Base-by-base conservation (phyloP, 2,113 vertebrate genomes). In the Gracilinanus agilis region DNA sequence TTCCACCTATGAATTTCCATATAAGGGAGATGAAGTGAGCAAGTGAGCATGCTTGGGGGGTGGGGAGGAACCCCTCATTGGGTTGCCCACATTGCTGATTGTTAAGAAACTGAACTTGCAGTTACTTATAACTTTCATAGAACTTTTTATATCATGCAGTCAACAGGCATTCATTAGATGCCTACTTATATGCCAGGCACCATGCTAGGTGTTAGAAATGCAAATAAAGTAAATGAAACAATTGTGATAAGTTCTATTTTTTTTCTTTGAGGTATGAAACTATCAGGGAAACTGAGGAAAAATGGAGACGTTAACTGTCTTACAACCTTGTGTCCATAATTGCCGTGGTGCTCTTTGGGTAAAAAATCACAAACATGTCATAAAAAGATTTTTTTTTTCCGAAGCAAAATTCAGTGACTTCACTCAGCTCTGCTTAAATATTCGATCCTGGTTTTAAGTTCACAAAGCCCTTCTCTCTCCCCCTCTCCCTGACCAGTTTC, bases 351-450 rank as follows among this genome's bases (percentile, higher is more conserved):
- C 44, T 94, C 96, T 95, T 97, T 94, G 96, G 94, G 92, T 94
- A 93, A 98, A 98, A 98, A 97, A 96, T 97, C 53, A 94, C 96
- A 95, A 97, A 98, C 98, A 97, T 94, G 92, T 95, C 94, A 97
- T 94, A 91, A n/a, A 97, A 97, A 24, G 54, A 96, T 95, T 98
- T 98, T 83, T 98, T 98, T 83, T 49, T 49, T 96, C 96, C 97
- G 92, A 44, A 55, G 98, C 93, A 97, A 96, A 97, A 97, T 49
- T 96, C 93, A 11, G 98, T 97, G 90, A 67, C 95, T 98, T 98
- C 96, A 97, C 90, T 97, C 95, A 92, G 97, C 92, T 95, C 94
- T 5, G 53, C 8, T 89, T 0, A 34, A 97, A 93, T 54, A 92
- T 53, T 53, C 92, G 96, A 7, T 98, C 98, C 97, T 96, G 90